phyloP scores from a whole-genome alignment of 1,140 invertebrate genomes.

The Papilio xuthus region DNA sequence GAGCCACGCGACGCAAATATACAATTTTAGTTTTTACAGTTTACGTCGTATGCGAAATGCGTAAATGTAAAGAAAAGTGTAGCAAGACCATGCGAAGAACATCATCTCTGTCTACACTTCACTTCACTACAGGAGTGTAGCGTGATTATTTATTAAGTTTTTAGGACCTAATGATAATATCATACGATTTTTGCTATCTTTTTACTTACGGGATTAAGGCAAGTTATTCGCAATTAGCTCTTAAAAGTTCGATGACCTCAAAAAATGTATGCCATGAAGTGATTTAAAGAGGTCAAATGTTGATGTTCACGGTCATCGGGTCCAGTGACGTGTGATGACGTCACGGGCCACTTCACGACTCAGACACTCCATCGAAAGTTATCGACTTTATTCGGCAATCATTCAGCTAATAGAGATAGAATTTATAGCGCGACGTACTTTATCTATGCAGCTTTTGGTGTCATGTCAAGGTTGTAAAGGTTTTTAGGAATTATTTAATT shows the following conservation, averaged over 20 bases:
- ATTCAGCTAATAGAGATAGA: background rate
- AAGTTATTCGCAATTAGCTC: background rate
- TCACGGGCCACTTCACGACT: background rate
- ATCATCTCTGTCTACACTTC: no score
- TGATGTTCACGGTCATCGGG: background rate
- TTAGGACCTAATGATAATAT: no score
- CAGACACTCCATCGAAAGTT: background rate
- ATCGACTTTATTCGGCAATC: slow-evolving; percentile 3
- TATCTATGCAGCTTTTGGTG: background rate
- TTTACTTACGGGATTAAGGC: background rate
- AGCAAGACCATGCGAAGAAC: no score
- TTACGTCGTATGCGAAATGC: no score
- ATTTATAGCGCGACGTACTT: background rate
- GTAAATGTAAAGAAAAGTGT: no score
- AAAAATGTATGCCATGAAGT: background rate
- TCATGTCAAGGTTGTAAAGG: no score
- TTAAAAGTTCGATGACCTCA: slow-evolving; percentile 16
- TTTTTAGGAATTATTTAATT: no score
- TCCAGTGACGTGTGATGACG: background rate
- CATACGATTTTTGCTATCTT: no score
- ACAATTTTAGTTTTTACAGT: no score
- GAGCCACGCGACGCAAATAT: no score
- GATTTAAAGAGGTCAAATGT: slow-evolving; percentile 16
- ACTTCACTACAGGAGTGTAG: no score
- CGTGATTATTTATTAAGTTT: no score